Conservation (phyloP, 2,113 vertebrate genomes). For the Syngnathus typhle region DNA sequence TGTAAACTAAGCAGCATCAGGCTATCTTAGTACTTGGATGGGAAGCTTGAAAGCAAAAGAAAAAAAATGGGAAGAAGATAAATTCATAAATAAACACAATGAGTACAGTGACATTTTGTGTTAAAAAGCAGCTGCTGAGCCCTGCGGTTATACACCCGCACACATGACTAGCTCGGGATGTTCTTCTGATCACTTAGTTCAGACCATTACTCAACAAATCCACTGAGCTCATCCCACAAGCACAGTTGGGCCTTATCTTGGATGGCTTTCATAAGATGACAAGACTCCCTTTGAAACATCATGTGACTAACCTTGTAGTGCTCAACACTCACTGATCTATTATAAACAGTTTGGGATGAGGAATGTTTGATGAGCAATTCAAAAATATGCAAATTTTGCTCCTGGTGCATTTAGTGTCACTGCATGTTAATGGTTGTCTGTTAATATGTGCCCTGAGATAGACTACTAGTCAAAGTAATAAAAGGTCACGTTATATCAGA, state of each 20-base stretch:
- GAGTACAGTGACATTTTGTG: neutral
- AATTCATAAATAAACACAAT: neutral
- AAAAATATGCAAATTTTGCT: neutral
- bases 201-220: conserved; percentile 70
- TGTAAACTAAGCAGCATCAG: too few species aligned
- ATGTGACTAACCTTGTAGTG: neutral
- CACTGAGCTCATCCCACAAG: conserved; percentile 38
- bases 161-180: conserved; percentile 42
- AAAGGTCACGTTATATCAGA: too few species aligned
- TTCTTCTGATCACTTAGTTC: conserved; percentile 61
- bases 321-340: neutral
- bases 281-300: neutral
- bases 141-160: conserved; percentile 20
- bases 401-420: neutral
- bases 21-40: too few species aligned
- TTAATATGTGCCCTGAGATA: neutral
- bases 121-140: conserved; percentile 26
- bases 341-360: neutral
- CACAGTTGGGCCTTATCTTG: neutral
- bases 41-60: neutral
- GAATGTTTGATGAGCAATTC: neutral
- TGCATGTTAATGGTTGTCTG: neutral
- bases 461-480: too few species aligned
- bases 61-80: neutral
- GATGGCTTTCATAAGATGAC: neutral